Percentiles rank a stretch among this genome's conserved stretches.
These are phyloP conservation scores for Nilaparvata lugens DNA, from an alignment of 1,140 invertebrate species.

Conservation along the genomic window DNA sequence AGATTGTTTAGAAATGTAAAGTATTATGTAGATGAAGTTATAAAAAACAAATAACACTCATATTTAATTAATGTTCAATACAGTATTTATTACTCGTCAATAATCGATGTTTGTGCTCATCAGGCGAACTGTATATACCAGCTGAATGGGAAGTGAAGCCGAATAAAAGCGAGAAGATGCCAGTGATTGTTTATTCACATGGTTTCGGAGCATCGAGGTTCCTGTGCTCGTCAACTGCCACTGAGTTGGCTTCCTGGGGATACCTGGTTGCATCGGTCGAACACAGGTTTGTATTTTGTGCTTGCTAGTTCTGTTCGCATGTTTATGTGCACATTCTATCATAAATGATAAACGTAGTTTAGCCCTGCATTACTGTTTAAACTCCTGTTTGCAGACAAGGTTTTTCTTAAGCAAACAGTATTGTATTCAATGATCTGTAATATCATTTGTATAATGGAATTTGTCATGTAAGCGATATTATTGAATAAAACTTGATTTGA, in stretches of 20 bases:
- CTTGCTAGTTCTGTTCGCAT: neutral
- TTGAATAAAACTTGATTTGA: too few relatives aligned
- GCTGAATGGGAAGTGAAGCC: constrained; percentile 42
- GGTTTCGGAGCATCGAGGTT: constrained; percentile 52
- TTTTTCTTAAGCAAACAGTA: too few relatives aligned
- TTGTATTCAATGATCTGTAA: too few relatives aligned
- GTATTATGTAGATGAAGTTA: too few relatives aligned
- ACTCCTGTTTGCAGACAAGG: too few relatives aligned
- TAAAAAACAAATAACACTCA: too few relatives aligned
- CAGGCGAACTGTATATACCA: constrained; percentile 43
- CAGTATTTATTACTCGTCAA: neutral
- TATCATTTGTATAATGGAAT: too few relatives aligned
- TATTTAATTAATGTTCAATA: neutral
- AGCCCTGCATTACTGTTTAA: too few relatives aligned
- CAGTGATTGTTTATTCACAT: constrained; percentile 56
- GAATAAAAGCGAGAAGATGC: constrained; percentile 37
- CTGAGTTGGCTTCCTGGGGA: constrained; percentile 53
- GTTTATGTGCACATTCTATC: neutral
- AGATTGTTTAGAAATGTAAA: too few relatives aligned
- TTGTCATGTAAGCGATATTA: too few relatives aligned
- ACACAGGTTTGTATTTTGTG: constrained; percentile 41
- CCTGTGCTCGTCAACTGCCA: constrained; percentile 47
- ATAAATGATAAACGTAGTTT: too few relatives aligned
- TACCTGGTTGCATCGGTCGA: constrained; percentile 55
- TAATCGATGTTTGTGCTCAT: constrained; percentile 12